Conservation (phyloP, 2,888 invertebrate genomes). For the Ferrisia virgata region DNA sequence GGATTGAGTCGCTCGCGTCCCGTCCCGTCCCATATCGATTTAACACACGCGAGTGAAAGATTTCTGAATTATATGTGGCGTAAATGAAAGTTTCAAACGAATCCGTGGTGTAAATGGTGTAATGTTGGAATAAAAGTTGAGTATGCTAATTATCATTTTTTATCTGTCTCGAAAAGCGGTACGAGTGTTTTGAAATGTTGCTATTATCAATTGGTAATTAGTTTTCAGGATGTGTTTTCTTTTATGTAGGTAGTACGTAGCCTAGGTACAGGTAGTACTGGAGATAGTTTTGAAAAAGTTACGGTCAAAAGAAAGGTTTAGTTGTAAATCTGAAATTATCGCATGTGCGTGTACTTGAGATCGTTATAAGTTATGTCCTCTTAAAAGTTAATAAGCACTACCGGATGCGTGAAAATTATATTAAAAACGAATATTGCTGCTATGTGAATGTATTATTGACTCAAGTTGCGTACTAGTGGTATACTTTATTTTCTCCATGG, state of each 20-base stretch:
- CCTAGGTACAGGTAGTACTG: neutral
- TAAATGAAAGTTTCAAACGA: neutral
- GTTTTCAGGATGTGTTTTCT: slow-evolving; percentile 1
- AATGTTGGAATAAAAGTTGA: neutral
- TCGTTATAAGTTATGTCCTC: neutral
- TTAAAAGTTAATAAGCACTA: neutral
- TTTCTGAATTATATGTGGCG: neutral
- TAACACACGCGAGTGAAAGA: neutral
- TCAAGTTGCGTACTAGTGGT: neutral
- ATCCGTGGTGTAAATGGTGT: neutral
- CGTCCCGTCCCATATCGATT: too few species aligned
- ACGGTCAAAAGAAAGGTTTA: neutral
- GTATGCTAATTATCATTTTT: slow-evolving; percentile 14
- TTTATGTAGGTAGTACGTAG: neutral
- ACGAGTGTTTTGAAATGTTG: slow-evolving; percentile 3
- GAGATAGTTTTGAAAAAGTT: neutral
- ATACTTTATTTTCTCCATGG: neutral
- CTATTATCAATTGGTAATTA: slow-evolving; percentile 17
- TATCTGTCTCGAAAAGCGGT: neutral
- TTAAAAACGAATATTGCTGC: neutral
- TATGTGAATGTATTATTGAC: neutral
- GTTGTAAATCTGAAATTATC: neutral
- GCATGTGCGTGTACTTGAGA: neutral
- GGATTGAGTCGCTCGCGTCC: neutral
- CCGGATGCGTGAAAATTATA: neutral